Base-by-base conservation (phyloP, 2,113 vertebrate genomes). In the Helogale parvula region DNA sequence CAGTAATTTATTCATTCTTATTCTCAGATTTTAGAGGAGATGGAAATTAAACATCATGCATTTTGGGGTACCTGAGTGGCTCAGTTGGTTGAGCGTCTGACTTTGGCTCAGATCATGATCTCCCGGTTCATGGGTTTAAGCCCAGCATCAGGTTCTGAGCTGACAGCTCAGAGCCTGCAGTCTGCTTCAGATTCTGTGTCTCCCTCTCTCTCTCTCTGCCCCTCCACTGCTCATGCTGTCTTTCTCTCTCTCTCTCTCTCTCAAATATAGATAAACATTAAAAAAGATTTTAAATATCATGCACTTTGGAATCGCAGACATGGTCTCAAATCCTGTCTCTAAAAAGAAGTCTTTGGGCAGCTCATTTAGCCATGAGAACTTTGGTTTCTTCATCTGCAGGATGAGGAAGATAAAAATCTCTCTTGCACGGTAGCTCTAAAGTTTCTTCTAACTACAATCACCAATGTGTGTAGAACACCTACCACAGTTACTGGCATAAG, bases 31-130 rank as follows among this genome's bases (percentile, higher is more conserved):
- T 91, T 72, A 66, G 71, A 95, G 38, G 35, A 41, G 71, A n/a
- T 82, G 52, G 54, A 77, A 95, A 96, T 93, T 88, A 93, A 93
- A 57, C 71, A 94, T 45, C 69, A 85, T 63, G 45, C 29, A 33
- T 19, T 9, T 13, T 92, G 77, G 27, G 21, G 57, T 21, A 9
- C 2, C 57, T 60, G 57, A 17, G 57, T 60, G 21, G 57, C 57
- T 60, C 57, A 60, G 57, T 60, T 23, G 21, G 57, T 60, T 60
- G 21, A 60, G 57, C 0, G 8, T 60, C 57, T 7, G 57, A 60
- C 57, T 60, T 60, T 60, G 57, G 21, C 57, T 60, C 57, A 60
- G 57, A 21, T 60, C 57, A 60, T 23, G 21, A 17, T 60, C 21
- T 60, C 21, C 8, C 57, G 7, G 57, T 60, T 60, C 21, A 23